A percentile compares a stretch with the other conserved stretches of the same genome.
These are phyloP conservation scores for Tyria jacobaeae DNA, from an alignment of 2,888 invertebrate genomes.

Conservation along the genomic window DNA sequence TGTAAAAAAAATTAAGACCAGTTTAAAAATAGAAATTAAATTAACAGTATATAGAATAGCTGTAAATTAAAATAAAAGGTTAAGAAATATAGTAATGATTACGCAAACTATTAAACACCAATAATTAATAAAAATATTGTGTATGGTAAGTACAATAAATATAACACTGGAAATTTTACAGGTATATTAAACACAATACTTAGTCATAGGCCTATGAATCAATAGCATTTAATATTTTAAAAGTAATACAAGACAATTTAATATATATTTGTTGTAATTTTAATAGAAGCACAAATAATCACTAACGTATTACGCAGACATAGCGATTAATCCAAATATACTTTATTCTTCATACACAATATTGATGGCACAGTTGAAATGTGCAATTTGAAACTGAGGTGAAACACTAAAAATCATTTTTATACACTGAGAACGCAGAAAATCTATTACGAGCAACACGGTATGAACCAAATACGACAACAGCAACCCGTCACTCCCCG, in stretches of 20 bases:
- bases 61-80: neutral
- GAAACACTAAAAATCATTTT: conserved; percentile 7
- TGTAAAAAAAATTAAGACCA: neutral
- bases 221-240: neutral
- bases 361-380: neutral
- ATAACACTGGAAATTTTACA: no score
- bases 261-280: neutral
- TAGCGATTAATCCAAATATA: neutral
- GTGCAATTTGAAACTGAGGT: neutral
- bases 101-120: neutral
- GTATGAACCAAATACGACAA: neutral
- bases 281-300: conserved; percentile 6
- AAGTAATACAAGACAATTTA: neutral
- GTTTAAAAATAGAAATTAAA: neutral
- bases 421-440: neutral
- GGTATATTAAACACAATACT: no score
- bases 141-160: no score
- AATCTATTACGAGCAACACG: neutral
- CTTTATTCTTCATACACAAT: neutral
- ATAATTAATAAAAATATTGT: no score
- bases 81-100: neutral
- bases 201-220: neutral
- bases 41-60: neutral
- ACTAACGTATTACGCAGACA: conserved; percentile 14
- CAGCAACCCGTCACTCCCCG: neutral